Conservation (phyloP, 2,113 vertebrate genomes). For the Rattus norvegicus region GRCr8 NC_086019.1:160298001-160298500, state of each 20-base stretch:
- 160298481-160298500: background rate
- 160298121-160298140: background rate
- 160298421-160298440: background rate
- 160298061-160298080: background rate
- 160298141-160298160: background rate
- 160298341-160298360: background rate
- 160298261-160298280: background rate
- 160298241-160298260: background rate
- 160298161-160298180: background rate
- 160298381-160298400: background rate
- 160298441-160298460: background rate
- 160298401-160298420: background rate
- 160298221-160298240: background rate
- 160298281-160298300: background rate
- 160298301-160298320: background rate
- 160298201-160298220: background rate
- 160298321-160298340: background rate
- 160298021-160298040: background rate
- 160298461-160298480: no score
- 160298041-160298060: background rate
- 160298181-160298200: background rate
- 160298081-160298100: background rate
- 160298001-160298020: background rate
- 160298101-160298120: background rate
- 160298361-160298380: background rate